These are phyloP conservation scores for Petrocephalus microphthalmus DNA, from an alignment of 2,113 vertebrate genomes.

Conservation along the genomic window DNA sequence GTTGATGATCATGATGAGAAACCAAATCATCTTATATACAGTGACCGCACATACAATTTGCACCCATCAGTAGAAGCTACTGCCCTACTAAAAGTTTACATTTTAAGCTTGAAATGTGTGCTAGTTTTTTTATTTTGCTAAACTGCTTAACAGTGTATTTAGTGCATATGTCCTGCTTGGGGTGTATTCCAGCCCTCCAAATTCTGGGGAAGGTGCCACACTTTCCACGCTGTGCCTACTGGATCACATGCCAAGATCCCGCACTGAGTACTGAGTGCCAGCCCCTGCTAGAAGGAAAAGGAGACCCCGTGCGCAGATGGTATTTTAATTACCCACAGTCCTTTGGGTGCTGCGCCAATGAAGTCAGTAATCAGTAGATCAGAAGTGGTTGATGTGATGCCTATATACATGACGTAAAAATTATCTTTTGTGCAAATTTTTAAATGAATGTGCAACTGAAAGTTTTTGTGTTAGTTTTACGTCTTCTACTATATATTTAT, in stretches of 20 bases:
- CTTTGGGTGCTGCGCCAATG: background rate
- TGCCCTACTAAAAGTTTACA: background rate
- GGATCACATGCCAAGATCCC: background rate
- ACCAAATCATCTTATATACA: background rate
- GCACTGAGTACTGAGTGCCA: background rate
- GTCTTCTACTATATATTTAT: background rate
- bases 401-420: background rate
- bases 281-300: background rate
- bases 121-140: background rate
- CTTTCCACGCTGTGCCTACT: background rate
- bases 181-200: background rate
- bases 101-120: background rate
- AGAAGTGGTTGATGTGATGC: background rate
- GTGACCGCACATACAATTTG: background rate
- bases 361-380: background rate
- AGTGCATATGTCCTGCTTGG: background rate
- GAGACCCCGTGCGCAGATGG: conserved; percentile 5
- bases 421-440: background rate
- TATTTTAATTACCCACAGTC: conserved; percentile 18
- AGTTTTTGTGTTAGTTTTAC: background rate
- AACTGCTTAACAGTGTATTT: background rate
- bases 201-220: background rate
- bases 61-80: background rate
- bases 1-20: background rate
- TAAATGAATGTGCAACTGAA: background rate